Evolutionary conservation across 2,113 vertebrate genomes (phyloP).

Genomic region (Oophaga pumilio): DNA sequence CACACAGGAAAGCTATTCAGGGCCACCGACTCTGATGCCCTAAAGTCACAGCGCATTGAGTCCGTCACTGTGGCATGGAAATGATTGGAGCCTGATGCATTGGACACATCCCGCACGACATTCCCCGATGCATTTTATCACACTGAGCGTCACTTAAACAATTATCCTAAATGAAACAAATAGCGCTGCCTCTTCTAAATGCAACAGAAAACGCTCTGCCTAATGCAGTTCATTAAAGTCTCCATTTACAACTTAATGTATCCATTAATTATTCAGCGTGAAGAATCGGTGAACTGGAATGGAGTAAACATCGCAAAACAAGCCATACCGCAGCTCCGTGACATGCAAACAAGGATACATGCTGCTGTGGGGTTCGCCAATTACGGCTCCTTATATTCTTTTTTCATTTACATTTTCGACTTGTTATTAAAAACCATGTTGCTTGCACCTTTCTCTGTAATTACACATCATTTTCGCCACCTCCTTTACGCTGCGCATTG

Average conservation of each 20-base stretch:
- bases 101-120: background rate
- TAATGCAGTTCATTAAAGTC: constrained; percentile 24
- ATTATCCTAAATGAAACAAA: constrained; percentile 40
- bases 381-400: background rate
- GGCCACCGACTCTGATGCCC: background rate
- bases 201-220: constrained; percentile 19
- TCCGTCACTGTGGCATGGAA: background rate
- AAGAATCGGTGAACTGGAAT: background rate
- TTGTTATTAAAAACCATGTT: background rate
- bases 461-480: constrained; percentile 7
- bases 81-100: background rate
- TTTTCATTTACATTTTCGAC: background rate
- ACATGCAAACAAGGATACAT: constrained; percentile 33
- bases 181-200: constrained; percentile 14
- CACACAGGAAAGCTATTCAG: background rate
- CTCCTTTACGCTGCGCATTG: background rate
- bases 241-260: constrained; percentile 44
- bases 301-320: background rate
- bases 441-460: background rate
- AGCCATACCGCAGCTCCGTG: background rate
- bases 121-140: constrained; percentile 21
- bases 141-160: background rate
- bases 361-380: background rate
- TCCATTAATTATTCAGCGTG: constrained; percentile 36
- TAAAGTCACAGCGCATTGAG: background rate